Conservation (phyloP, 2,888 invertebrate genomes). For the Nysson spinosus region DNA sequence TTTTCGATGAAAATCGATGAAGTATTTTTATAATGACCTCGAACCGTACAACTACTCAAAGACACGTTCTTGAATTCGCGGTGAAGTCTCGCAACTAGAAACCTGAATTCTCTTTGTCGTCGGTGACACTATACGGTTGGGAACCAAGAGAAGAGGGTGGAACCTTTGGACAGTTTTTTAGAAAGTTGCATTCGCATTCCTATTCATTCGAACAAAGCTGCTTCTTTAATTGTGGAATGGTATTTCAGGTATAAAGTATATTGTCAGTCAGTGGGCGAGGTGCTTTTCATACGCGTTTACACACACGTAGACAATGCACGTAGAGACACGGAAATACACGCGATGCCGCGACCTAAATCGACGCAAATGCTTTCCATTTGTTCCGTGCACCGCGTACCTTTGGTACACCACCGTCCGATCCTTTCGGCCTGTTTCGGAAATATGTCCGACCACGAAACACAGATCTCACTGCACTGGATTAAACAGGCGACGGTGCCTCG, state of each 20-base stretch:
- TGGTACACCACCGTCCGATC: not conserved
- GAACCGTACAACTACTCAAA: too few relatives aligned
- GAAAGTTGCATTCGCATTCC: constrained; percentile 18
- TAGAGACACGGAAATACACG: not conserved
- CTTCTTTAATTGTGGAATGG: constrained; percentile 33
- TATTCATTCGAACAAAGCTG: constrained; percentile 31
- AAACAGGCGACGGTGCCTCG: not conserved
- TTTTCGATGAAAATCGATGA: too few relatives aligned
- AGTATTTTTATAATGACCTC: too few relatives aligned
- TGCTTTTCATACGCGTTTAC: constrained; percentile 8
- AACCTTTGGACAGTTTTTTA: constrained; percentile 3
- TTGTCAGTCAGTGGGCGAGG: constrained; percentile 20
- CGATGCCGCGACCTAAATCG: constrained; percentile 32
- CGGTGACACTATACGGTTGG: too few relatives aligned
- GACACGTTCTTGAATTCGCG: too few relatives aligned
- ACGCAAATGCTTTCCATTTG: constrained; percentile 32
- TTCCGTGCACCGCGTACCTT: not conserved
- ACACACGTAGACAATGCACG: not conserved
- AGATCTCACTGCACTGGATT: constrained; percentile 5
- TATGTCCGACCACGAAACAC: constrained; percentile 8
- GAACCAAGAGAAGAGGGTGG: too few relatives aligned
- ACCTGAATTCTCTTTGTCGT: too few relatives aligned
- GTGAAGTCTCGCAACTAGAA: too few relatives aligned
- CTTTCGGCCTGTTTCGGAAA: constrained; percentile 8
- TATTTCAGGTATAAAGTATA: constrained; percentile 23